Evolutionary conservation across 2,113 vertebrate species (phyloP).

Genomic region (Cercocebus atys): DNA sequence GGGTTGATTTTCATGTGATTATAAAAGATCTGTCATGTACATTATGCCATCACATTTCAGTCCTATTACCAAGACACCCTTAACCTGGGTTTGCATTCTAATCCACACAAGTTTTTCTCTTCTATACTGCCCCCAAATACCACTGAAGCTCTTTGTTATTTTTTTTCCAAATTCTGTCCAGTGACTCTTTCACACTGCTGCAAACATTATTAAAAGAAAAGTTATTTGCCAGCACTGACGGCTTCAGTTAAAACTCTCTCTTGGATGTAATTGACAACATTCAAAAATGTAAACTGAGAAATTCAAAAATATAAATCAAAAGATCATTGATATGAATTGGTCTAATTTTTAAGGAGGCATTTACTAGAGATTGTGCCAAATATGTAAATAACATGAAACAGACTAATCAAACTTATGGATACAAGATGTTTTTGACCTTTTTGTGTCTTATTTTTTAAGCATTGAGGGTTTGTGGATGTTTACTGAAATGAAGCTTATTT

Average conservation of each 20-base stretch:
- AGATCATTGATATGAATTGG: background rate
- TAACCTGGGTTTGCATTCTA: background rate
- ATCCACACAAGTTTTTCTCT: background rate
- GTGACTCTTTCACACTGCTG: background rate
- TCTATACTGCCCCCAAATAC: background rate
- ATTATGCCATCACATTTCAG: background rate
- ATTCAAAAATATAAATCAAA: background rate
- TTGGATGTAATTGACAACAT: background rate
- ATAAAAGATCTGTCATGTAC: background rate
- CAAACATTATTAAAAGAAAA: background rate
- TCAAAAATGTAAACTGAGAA: background rate
- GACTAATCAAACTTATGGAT: background rate
- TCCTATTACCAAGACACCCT: background rate
- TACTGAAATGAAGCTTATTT: background rate
- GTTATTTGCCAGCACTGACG: background rate
- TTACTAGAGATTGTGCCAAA: background rate
- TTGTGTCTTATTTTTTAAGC: background rate
- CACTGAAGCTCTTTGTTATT: background rate
- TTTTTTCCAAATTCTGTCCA: background rate
- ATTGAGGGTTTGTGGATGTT: background rate
- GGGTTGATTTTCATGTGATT: background rate
- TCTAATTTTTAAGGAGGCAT: background rate
- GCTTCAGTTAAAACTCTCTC: background rate
- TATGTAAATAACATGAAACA: background rate
- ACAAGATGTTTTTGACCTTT: background rate